Conservation (phyloP, 2,113 vertebrate species). For the Bujurquina vittata region DNA sequence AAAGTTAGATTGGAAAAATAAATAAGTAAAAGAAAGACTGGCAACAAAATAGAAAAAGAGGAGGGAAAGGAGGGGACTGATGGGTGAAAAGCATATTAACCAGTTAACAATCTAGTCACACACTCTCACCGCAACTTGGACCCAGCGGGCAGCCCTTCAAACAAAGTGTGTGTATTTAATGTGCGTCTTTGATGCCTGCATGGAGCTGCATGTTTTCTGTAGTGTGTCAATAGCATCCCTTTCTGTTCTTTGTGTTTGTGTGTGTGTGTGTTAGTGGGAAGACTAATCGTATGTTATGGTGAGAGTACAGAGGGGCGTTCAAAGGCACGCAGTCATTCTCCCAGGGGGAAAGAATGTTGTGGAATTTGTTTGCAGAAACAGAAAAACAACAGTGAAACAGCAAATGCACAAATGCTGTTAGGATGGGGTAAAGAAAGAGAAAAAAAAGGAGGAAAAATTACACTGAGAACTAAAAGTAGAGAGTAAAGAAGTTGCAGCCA, state of each 20-base stretch:
- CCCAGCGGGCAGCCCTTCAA: conserved; percentile 38
- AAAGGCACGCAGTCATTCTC: conserved; percentile 49
- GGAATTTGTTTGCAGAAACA: conserved; percentile 39
- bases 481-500: neutral
- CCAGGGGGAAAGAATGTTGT: conserved; percentile 36
- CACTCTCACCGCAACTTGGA: conserved; percentile 25
- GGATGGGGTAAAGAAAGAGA: neutral
- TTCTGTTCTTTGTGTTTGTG: neutral
- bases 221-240: neutral
- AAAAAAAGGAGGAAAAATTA: neutral
- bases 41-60: neutral
- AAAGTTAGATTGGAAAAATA: neutral
- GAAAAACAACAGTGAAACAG: neutral
- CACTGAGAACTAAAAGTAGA: neutral
- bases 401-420: neutral
- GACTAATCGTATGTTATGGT: conserved; percentile 48
- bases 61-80: neutral
- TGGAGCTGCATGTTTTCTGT: neutral
- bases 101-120: conserved; percentile 63
- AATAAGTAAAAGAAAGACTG: neutral
- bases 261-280: conserved; percentile 18
- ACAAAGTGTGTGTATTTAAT: conserved; percentile 19
- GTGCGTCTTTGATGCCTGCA: neutral
- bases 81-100: conserved; percentile 20
- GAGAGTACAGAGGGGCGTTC: conserved; percentile 28